Base-by-base conservation (phyloP, 1,140 invertebrate species). In the Lepidotrigona ventralis region DNA sequence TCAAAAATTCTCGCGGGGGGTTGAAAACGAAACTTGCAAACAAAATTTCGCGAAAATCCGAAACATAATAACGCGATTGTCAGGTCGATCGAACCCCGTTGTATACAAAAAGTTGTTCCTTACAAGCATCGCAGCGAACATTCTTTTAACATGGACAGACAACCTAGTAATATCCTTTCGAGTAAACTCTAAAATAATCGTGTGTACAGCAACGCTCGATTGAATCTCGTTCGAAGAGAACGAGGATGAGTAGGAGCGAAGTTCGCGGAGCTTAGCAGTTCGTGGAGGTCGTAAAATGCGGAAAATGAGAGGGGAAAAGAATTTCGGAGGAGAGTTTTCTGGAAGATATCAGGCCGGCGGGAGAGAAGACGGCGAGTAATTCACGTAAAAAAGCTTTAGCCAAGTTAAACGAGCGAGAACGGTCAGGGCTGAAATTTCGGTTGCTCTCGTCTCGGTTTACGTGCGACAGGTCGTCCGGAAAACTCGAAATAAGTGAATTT, bases 401-500 rank as follows among this genome's bases (percentile, higher is more conserved):
- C 51, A 72, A 68, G 51, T 81, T 81, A 81, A 81, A 81, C 19
- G 60, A 76, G 23, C 51, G 63, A n/a, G 53, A 81, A 68, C 51
- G 63, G 58, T 72, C 68, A 60, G 29, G 80, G n/a, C 23, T 68
- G 63, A 68, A 68, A 81, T 76, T 81, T 81, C 72, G 63, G 53
- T 81, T 76, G n/a, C 33, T 68, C 53, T 66, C 53, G 23, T 17
- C 58, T n/a, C 53, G 72, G 58, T 77, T 82, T 83, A 77, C 74
- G 81, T 11, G 53, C 74, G 66, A 69, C 46, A 46, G 56, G 33
- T 71, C 26, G 56, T 70, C 54, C 17, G 56, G 81, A 71, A 83
- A 69, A 83, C 64, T 83, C 81, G 75, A 63, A 78, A 70, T 71
- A 77, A 83, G 81, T 78, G 75, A 78, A 70, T 78, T 78, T 53